Conservation (phyloP, 1,140 invertebrate genomes). For the Venustaconcha ellipsiformis region DNA sequence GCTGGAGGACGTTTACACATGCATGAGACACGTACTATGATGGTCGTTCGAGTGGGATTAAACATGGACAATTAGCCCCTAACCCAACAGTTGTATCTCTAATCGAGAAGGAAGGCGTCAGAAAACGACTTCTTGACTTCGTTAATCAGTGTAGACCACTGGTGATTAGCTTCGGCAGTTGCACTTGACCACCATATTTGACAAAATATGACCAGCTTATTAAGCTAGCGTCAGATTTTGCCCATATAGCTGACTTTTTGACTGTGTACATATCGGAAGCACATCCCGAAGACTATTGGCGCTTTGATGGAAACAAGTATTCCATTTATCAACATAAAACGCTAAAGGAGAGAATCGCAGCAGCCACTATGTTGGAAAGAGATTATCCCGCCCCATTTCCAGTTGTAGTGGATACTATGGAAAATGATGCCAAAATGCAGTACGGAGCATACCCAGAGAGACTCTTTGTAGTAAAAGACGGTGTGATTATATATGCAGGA, state of each 20-base stretch:
- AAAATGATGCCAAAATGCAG: conserved; percentile 14
- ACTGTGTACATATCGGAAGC: conserved; percentile 24
- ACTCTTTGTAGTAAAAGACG: conserved; percentile 39
- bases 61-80: conserved; percentile 1
- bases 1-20: too few species aligned
- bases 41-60: not conserved
- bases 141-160: conserved; percentile 12
- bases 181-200: conserved; percentile 23
- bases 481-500: conserved; percentile 32
- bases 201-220: conserved; percentile 12
- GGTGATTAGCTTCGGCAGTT: conserved; percentile 24
- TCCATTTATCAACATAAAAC: conserved; percentile 20
- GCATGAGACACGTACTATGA: not conserved
- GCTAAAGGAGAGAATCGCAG: conserved; percentile 29
- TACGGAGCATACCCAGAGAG: conserved; percentile 40
- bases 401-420: conserved; percentile 40
- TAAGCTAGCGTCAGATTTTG: conserved; percentile 13
- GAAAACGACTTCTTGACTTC: not conserved
- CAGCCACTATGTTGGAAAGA: conserved; percentile 23
- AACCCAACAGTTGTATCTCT: not conserved
- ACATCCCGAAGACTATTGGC: conserved; percentile 24
- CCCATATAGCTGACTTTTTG: conserved; percentile 16
- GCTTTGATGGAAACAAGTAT: conserved; percentile 12
- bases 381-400: conserved; percentile 6
- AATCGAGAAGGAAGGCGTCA: not conserved